Conservation (phyloP, 2,888 invertebrate species). For the Oasisia sp. region DNA sequence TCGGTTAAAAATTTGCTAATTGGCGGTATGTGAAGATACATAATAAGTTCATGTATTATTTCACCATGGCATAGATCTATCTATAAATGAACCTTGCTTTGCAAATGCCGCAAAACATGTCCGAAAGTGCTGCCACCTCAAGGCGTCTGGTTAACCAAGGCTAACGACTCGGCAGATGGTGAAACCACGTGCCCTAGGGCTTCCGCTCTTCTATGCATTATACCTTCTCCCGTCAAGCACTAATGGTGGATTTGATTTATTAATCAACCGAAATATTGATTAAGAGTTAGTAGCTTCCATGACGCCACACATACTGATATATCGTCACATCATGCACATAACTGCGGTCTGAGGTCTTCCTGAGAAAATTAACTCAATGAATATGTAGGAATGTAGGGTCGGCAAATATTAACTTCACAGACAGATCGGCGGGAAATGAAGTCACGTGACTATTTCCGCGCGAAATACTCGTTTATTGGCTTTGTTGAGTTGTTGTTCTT, state of each 20-base stretch:
- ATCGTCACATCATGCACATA: neutral
- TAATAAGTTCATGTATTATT: too few species aligned
- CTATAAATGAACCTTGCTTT: too few species aligned
- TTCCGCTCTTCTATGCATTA: neutral
- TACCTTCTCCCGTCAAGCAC: neutral
- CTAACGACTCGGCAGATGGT: too few species aligned
- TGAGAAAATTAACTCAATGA: neutral
- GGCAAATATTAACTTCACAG: neutral
- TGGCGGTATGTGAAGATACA: too few species aligned
- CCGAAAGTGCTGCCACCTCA: too few species aligned
- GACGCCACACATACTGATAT: neutral
- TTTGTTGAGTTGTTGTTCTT: neutral
- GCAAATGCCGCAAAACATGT: too few species aligned
- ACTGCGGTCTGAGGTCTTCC: neutral
- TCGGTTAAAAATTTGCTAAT: too few species aligned
- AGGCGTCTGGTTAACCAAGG: too few species aligned
- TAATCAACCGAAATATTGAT: neutral
- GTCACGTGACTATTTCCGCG: neutral
- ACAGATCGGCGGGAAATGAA: neutral
- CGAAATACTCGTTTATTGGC: constrained; percentile 3
- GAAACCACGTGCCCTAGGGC: neutral
- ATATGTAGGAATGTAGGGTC: neutral
- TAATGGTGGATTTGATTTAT: neutral
- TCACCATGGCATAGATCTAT: too few species aligned
- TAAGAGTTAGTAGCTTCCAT: neutral